Base-by-base conservation (phyloP, 2,113 vertebrate species). In the Bucco capensis region DNA sequence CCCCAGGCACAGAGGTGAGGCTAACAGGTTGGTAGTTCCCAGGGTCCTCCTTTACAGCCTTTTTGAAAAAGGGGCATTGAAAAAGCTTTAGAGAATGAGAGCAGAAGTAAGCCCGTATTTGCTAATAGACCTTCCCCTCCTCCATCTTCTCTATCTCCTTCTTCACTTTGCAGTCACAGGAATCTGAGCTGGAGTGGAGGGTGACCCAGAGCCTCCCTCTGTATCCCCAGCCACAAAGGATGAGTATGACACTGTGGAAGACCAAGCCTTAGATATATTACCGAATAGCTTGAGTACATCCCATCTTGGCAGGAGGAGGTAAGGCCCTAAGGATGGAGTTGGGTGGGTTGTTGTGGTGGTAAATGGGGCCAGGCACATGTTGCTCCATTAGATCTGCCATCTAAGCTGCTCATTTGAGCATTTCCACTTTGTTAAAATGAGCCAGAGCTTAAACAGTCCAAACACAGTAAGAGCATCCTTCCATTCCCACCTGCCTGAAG, bases 271-370 rank as follows among this genome's bases (percentile, higher is more conserved):
- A 22, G 42, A 56, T 42, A 23, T 31, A n/a, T 70, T 16, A 66
- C 51, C 54, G 64, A 14, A 35, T 5, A 4, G 11, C 72, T 53
- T 13, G 42, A 62, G 58, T 1, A 0, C 2, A 1, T 86, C 46
- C 30, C 6, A 0, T 19, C 49, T 33, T 1, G 1, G 81, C 67
- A 54, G 49, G 23, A 46, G 71, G 47, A 49, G 24, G 19, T 23
- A 14, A 33, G 33, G 31, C 28, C 31, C 19, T 1, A 0, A 1
- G 1, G 1, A 6, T 61, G 40, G 19, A 51, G 30, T 10, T 21
- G 28, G 14, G 35, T 65, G 67, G 76, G 35, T 73, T 74, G 28
- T 69, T 1, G 1, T 19, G 30, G 42, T 33, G 44, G 24, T 30
- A 6, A 65, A 56, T 46, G 2, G 2, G 40, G 17, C 38, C 54